These are phyloP conservation scores for Lepeophtheirus salmonis DNA, from an alignment of 1,140 invertebrate genomes.

Conservation along the genomic window DNA sequence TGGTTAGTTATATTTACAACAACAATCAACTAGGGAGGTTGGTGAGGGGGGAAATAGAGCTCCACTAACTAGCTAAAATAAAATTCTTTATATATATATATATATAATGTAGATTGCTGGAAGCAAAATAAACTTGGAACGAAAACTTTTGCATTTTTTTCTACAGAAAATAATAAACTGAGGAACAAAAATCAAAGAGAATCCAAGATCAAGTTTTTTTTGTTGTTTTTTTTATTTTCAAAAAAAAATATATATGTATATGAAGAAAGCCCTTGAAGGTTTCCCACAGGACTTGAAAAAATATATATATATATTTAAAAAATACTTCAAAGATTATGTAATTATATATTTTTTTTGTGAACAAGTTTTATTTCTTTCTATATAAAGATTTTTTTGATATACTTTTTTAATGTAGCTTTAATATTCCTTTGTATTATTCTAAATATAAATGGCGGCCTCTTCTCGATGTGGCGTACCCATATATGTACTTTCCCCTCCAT, in stretches of 20 bases:
- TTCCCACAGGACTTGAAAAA: background rate
- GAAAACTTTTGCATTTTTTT: background rate
- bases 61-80: background rate
- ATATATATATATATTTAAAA: background rate
- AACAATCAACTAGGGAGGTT: no score
- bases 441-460: no score
- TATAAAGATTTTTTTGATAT: no score
- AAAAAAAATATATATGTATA: background rate
- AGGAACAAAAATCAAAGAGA: background rate
- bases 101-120: background rate
- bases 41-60: background rate
- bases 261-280: background rate
- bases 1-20: no score
- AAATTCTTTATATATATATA: background rate
- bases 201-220: background rate
- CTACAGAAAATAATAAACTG: no score
- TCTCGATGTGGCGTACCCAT: no score
- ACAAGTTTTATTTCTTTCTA: background rate
- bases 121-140: background rate
- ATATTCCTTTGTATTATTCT: no score
- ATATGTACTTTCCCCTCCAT: no score
- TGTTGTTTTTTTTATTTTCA: background rate
- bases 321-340: background rate
- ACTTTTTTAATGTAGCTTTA: no score
- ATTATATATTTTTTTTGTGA: background rate